Conservation (phyloP, 2,797 vertebrate genomes). For the Mormyrops attenuatus region DNA sequence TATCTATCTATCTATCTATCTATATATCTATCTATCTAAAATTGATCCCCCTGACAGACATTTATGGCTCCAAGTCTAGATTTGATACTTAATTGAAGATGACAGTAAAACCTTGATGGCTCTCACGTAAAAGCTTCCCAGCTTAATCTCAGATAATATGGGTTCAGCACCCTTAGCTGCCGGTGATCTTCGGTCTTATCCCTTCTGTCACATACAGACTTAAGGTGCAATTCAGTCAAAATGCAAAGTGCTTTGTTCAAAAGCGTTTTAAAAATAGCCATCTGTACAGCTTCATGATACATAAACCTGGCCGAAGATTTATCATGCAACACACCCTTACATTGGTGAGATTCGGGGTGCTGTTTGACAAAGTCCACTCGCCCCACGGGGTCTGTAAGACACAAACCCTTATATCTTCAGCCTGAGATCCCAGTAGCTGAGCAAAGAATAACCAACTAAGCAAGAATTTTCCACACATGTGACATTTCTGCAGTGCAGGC, state of each 20-base stretch:
- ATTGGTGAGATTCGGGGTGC: neutral
- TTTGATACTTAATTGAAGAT: neutral
- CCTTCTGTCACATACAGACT: neutral
- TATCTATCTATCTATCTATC: neutral
- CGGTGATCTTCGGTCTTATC: neutral
- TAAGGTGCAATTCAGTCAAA: neutral
- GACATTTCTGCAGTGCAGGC: neutral
- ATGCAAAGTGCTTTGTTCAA: neutral
- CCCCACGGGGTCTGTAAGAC: neutral
- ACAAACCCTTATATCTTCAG: conserved; percentile 10
- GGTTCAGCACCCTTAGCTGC: neutral
- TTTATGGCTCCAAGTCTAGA: neutral
- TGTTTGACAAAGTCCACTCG: neutral
- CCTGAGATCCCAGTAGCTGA: neutral
- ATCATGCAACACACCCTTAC: neutral
- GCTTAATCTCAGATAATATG: neutral
- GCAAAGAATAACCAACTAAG: neutral
- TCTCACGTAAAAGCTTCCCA: neutral
- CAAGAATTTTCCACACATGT: neutral
- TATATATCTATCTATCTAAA: neutral
- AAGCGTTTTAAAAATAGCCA: neutral
- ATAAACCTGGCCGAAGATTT: neutral
- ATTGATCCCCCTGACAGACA: neutral
- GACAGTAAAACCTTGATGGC: neutral
- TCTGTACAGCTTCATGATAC: neutral